Base-by-base conservation (phyloP, 2,113 vertebrate genomes). In the Alexandromys fortis region DNA sequence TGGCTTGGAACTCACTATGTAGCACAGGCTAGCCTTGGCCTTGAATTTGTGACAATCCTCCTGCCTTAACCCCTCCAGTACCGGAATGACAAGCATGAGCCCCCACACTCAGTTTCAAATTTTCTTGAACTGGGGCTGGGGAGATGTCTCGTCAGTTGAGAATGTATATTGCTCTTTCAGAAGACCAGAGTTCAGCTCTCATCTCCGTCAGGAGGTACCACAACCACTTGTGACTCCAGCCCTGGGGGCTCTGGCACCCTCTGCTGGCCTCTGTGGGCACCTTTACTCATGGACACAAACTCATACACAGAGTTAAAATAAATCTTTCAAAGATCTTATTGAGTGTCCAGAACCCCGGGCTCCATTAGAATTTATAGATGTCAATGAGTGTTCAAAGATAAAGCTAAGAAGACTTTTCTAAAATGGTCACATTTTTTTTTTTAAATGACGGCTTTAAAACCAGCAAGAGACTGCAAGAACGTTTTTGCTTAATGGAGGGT, bases 401-500 rank as follows among this genome's bases (percentile, higher is more conserved):
- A 77, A 91, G 24, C 45, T 14, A 86, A n/a, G 92, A 65, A 7
- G 9, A 0, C 65, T 92, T 90, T 73, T n/a, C 86, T 95, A 79
- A 83, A 89, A n/a, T 17, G 26, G 52, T 42, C 26, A 49, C 3
- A 5, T 35, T 87, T 93, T 68, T 24, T 89, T 93, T 52, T 49
- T 58, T 58, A 1, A 96, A 85, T 81, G 35, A 76, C 35, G 79
- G n/a, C 61, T 94, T 96, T 82, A 70, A 91, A 94, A 88, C 33
- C 58, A 96, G 81, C 28, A 52, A 73, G 52, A 24, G 42, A 49
- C 33, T 19, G 12, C 30, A 65, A 73, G 73, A 86, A 13, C 2
- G n/a, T 61, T 83, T 88, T 82, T 38, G 78, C 77, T 90, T 86
- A 83, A 13, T 63, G 55, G 61, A 90, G 90, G 63, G 19, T 67